These are phyloP conservation scores for Tethea ocularis DNA, from an alignment of 2,888 invertebrate genomes.

Conservation along the genomic window DNA sequence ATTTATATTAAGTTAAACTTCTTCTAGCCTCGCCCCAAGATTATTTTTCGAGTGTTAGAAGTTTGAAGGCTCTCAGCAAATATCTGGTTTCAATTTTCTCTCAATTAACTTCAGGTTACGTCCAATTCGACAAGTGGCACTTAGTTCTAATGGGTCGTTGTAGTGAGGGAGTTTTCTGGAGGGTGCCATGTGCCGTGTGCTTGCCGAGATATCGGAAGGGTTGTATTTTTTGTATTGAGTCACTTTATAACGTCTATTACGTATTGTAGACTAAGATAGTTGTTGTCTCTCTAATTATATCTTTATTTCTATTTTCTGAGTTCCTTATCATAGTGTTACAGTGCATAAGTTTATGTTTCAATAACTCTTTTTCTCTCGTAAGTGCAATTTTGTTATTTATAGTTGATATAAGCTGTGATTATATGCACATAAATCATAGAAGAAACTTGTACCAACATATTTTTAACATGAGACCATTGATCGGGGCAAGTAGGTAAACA, in stretches of 20 bases:
- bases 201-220: constrained; percentile 48
- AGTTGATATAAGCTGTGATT: too few relatives aligned
- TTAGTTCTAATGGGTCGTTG: constrained; percentile 64
- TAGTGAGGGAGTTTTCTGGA: constrained; percentile 36
- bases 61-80: constrained; percentile 47
- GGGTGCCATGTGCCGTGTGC: constrained; percentile 37
- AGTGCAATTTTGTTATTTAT: too few relatives aligned
- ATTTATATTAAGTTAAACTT: constrained; percentile 17
- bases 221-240: constrained; percentile 41
- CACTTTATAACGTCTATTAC: constrained; percentile 34
- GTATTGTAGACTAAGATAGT: constrained; percentile 31
- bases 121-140: constrained; percentile 68
- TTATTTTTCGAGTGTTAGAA: constrained; percentile 32
- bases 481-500: too few relatives aligned
- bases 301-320: too few relatives aligned
- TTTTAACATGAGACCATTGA: too few relatives aligned
- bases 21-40: constrained; percentile 13
- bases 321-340: too few relatives aligned
- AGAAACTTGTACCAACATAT: too few relatives aligned
- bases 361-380: too few relatives aligned
- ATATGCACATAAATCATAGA: too few relatives aligned
- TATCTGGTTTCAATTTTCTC: constrained; percentile 69
- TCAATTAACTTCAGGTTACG: constrained; percentile 71
- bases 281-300: not conserved
- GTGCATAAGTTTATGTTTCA: too few relatives aligned